A percentile compares a stretch with the other conserved stretches of the same genome.
These are phyloP conservation scores for Xyrauchen texanus DNA, from an alignment of 2,113 vertebrate species.

Conservation along the genomic window DNA sequence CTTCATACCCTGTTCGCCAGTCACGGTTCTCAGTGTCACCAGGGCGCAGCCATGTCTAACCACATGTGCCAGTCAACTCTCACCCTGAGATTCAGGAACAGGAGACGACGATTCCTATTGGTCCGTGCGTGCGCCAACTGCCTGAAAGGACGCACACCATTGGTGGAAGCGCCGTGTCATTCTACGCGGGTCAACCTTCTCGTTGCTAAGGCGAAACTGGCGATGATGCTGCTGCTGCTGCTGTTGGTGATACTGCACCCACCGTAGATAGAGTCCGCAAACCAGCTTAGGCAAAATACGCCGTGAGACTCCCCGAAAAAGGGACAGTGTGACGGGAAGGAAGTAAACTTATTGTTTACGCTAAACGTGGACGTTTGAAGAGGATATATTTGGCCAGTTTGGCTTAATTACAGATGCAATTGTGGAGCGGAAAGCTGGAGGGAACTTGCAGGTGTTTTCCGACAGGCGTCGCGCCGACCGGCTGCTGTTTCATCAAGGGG, in stretches of 20 bases:
- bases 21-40: not conserved
- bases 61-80: conserved; percentile 58
- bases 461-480: conserved; percentile 67
- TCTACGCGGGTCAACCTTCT: conserved; percentile 54
- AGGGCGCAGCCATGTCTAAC: conserved; percentile 60
- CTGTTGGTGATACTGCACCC: conserved; percentile 54
- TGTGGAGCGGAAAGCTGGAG: conserved; percentile 43
- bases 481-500: conserved; percentile 47
- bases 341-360: conserved; percentile 36
- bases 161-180: conserved; percentile 58
- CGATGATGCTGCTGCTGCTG: conserved; percentile 58
- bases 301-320: conserved; percentile 25
- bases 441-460: conserved; percentile 68
- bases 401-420: too few relatives aligned
- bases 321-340: conserved; percentile 27
- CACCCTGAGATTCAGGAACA: conserved; percentile 29
- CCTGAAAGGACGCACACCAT: conserved; percentile 48
- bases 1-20: not conserved
- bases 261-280: conserved; percentile 38
- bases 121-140: conserved; percentile 51
- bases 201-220: conserved; percentile 72
- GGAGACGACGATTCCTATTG: conserved; percentile 56
- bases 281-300: conserved; percentile 37
- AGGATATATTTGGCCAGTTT: conserved; percentile 50
- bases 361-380: conserved; percentile 20